Base-by-base conservation (phyloP, 1,140 invertebrate genomes). In the Sarcophaga bullata region DNA sequence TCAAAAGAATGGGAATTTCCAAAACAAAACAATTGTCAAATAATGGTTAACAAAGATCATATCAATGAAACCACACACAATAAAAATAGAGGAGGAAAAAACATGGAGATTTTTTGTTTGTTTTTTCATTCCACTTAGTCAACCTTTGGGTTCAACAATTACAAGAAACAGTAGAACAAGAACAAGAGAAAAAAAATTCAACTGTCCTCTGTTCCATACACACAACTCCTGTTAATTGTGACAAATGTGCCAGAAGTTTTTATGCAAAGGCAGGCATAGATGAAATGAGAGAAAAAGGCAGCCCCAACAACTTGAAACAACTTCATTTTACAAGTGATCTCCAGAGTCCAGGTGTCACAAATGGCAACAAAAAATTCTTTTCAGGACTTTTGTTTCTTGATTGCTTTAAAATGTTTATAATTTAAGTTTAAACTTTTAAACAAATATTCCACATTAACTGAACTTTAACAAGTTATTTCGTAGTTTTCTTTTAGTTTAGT, bases 201-300 rank as follows among this genome's bases (percentile, higher is more conserved):
- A 13, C 13, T 58, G 54, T 7, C 17, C 62, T 68, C 17, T 37
- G 25, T 37, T 19, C n/a, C 25, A 37, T 37, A 37, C 62, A 25
- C 19, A 15, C n/a, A 68, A 68, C 9, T 68, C 62, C 17, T 68
- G 62, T 68, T 68, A 68, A 68, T 68, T 68, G 62, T 68, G 62
- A 68, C 62, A 68, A 68, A 68, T 68, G 62, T 68, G 62, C 62
- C 62, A 68, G 62, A n/a, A 68, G n/a, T 19, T 68, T 68, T 58
- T 68, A 68, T 68, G n/a, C 62, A 68, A 68, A 68, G 19, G 62
- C 62, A 68, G 19, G 17, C 8, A 52, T 13, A 68, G 62, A 25
- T 19, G 19, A 19, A 2, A n/a, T 1, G 8, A 25, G n/a, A 68
- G 1, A 68, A 68, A 68, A 68, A 68, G 19, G 19, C 25, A 37